Conservation (phyloP, 2,113 vertebrate species). For the Mustela nigripes region DNA sequence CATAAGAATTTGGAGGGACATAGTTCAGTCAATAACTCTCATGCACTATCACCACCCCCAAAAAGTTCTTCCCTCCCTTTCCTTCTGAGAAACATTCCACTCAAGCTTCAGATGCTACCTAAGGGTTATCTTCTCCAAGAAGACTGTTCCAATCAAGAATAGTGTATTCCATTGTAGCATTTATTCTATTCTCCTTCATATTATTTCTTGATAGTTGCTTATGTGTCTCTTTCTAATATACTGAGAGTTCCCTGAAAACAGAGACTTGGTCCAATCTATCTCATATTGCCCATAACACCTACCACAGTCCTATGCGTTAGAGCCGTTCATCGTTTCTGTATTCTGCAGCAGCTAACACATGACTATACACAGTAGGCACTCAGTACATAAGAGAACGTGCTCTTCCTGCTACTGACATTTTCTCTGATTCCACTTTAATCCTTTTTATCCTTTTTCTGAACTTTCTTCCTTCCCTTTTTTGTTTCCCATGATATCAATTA, state of each 20-base stretch:
- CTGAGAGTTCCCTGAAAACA: neutral
- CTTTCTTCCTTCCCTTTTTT: neutral
- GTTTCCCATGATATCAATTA: neutral
- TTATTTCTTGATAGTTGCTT: neutral
- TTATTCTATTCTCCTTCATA: neutral
- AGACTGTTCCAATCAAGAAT: neutral
- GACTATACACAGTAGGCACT: neutral
- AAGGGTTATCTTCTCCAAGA: neutral
- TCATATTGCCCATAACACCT: neutral
- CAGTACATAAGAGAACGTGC: neutral
- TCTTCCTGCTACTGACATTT: neutral
- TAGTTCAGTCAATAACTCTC: neutral
- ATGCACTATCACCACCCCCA: neutral
- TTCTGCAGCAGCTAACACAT: neutral
- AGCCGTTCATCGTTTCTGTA: neutral
- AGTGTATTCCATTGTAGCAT: neutral
- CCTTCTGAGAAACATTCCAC: neutral
- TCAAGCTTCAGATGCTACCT: neutral
- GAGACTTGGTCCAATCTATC: neutral
- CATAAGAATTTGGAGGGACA: neutral
- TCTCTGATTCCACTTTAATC: neutral
- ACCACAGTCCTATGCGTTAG: neutral
- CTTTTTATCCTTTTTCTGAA: neutral
- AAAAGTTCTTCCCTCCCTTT: neutral
- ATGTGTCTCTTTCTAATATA: neutral